Percentiles rank a stretch among this genome's conserved stretches.
Evolutionary conservation across 2,888 invertebrate species (phyloP).

Genomic region (Tetanocera ferruginea): DNA sequence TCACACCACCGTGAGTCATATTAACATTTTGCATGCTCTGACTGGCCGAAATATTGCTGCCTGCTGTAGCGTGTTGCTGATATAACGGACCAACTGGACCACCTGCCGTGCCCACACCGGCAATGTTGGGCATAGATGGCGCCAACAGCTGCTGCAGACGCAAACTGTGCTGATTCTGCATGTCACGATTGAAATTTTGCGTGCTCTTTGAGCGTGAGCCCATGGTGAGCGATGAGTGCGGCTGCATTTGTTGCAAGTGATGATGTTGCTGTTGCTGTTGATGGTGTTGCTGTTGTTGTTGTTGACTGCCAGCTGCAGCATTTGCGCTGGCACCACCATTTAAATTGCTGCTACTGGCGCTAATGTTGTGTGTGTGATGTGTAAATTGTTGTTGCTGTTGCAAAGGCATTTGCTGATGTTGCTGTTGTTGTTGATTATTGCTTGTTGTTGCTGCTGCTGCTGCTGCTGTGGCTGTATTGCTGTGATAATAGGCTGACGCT

Average conservation of each 20-base stretch:
- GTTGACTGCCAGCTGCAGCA: slow-evolving; percentile 41
- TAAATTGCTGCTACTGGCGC: slow-evolving; percentile 64
- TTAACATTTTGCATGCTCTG: slow-evolving; percentile 70
- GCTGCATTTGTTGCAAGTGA: slow-evolving; percentile 51
- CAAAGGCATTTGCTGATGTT: slow-evolving; percentile 56
- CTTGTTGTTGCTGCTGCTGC: slow-evolving; percentile 43
- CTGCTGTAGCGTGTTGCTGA: slow-evolving; percentile 50
- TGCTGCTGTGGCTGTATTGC: slow-evolving; percentile 54
- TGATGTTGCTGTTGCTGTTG: slow-evolving; percentile 57
- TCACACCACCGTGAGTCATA: slow-evolving; percentile 37
- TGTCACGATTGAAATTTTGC: slow-evolving; percentile 63
- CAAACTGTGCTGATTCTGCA: slow-evolving; percentile 62
- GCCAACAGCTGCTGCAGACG: slow-evolving; percentile 69
- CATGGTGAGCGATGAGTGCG: slow-evolving; percentile 59
- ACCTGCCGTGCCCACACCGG: slow-evolving; percentile 1
- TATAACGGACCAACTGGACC: slow-evolving; percentile 48
- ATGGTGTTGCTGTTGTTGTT: slow-evolving; percentile 54
- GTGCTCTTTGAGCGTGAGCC: slow-evolving; percentile 62
- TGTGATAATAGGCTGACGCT: slow-evolving; percentile 69
- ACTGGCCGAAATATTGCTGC: slow-evolving; percentile 62
- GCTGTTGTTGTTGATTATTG: slow-evolving; percentile 57
- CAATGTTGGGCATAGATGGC: slow-evolving; percentile 70
- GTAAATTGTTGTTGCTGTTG: slow-evolving; percentile 62
- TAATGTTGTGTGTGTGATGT: slow-evolving; percentile 56
- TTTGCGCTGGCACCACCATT: slow-evolving; percentile 55